These are phyloP conservation scores for Empis livida DNA, from an alignment of 2,888 invertebrate genomes.

Conservation along the genomic window DNA sequence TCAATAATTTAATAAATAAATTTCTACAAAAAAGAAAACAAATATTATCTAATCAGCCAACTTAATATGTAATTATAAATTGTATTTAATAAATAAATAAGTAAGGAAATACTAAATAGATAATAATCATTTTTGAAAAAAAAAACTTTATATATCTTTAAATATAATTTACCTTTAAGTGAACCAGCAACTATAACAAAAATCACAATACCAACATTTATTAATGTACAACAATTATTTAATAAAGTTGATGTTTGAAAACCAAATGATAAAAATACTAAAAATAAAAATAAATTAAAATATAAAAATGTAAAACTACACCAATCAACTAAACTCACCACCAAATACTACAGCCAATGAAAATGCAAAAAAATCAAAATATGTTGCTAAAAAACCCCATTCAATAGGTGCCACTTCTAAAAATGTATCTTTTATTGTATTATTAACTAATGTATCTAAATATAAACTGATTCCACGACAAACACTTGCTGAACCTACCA, in stretches of 20 bases:
- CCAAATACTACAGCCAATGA: slow-evolving; percentile 51
- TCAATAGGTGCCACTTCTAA: slow-evolving; percentile 46
- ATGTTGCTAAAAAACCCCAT: slow-evolving; percentile 43
- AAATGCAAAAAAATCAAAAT: slow-evolving; percentile 65
- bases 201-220: slow-evolving; percentile 58
- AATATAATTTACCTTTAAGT: slow-evolving; percentile 40
- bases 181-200: slow-evolving; percentile 62
- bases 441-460: slow-evolving; percentile 51
- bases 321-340: slow-evolving; percentile 35
- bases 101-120: not conserved
- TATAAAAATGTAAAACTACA: not conserved
- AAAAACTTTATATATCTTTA: too few species aligned
- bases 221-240: slow-evolving; percentile 62
- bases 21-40: too few species aligned
- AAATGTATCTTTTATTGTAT: slow-evolving; percentile 50
- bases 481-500: slow-evolving; percentile 43
- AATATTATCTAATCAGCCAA: too few species aligned
- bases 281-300: not conserved
- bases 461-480: slow-evolving; percentile 64
- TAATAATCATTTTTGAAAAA: too few species aligned
- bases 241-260: slow-evolving; percentile 64
- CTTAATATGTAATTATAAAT: too few species aligned
- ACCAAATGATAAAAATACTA: slow-evolving; percentile 58
- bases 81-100: too few species aligned
- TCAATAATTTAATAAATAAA: too few species aligned